Base-by-base conservation (phyloP, 2,888 invertebrate genomes). In the Euplagia quadripunctaria region DNA sequence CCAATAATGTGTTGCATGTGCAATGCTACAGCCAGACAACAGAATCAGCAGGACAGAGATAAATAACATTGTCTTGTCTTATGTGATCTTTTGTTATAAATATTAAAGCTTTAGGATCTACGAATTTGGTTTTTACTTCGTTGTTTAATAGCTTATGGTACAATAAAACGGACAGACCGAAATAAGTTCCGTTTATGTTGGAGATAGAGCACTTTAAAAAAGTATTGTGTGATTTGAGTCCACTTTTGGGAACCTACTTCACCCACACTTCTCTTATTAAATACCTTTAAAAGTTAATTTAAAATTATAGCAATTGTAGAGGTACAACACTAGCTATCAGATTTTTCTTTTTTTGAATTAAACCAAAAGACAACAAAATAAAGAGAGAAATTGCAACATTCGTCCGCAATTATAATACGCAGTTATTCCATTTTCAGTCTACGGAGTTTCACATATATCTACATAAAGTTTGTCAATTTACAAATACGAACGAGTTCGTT, bases 401-500 rank as follows among this genome's bases (percentile, higher is more conserved):
- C 11, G 46, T 68, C 41, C 70, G 70, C 71, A 73, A 75, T 73
- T 75, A 79, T 77, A 77, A 75, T 61, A 74, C 79, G 67, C 71
- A 72, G 69, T 70, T 72, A 78, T 77, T 81, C 69, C 79, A 80
- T 76, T 71, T 74, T 70, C 58, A 82, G 72, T 76, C 55, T 61
- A 78, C 74, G 74, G 74, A 79, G 73, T 78, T 79, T 75, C 68
- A 76, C 71, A 78, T 75, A 74, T 73, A 74, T 77, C 66, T 80
- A 76, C 82, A 83, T 80, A 86, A 86, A 88, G 85, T 89, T 87
- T 74, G 82, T 78, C 78, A 79, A 82, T 82, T 84, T 76, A 85
- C 79, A 84, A 87, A 87, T 80, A 77, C 80, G 77, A 86, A 82
- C 74, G 86, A 88, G 87, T 87, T 87, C 80, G 81, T 86, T 78